Conservation (phyloP, 1,140 invertebrate species). For the Heliconius melpomene region DNA sequence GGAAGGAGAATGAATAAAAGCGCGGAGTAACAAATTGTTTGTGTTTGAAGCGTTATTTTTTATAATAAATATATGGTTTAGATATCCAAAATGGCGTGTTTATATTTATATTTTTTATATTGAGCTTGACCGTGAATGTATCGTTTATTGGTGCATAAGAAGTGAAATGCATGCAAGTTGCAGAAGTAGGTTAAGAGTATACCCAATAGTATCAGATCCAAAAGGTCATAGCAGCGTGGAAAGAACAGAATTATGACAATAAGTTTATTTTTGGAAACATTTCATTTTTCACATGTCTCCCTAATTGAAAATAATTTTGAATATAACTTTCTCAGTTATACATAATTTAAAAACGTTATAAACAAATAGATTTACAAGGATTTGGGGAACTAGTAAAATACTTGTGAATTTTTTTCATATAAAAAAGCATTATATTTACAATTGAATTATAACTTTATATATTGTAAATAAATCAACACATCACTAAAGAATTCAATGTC, state of each 20-base stretch:
- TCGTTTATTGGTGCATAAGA: slow-evolving; percentile 71
- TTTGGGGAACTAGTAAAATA: too few species aligned
- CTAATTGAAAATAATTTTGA: too few species aligned
- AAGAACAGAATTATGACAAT: slow-evolving; percentile 75
- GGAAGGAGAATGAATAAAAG: slow-evolving; percentile 52
- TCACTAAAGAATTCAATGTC: too few species aligned
- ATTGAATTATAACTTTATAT: too few species aligned
- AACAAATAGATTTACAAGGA: too few species aligned
- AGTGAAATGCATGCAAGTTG: slow-evolving; percentile 57
- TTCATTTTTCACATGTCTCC: not conserved
- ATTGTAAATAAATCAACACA: too few species aligned
- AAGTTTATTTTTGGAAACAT: slow-evolving; percentile 55
- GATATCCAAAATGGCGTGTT: slow-evolving; percentile 78
- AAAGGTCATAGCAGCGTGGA: slow-evolving; percentile 79
- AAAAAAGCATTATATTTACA: too few species aligned
- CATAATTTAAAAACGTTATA: too few species aligned
- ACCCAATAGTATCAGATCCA: slow-evolving; percentile 76
- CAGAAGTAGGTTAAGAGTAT: slow-evolving; percentile 57
- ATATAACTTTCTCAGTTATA: too few species aligned
- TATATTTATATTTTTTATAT: slow-evolving; percentile 78
- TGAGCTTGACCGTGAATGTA: slow-evolving; percentile 75
- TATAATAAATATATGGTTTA: slow-evolving; percentile 47
- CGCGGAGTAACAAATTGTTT: slow-evolving; percentile 61
- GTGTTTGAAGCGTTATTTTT: slow-evolving; percentile 60
- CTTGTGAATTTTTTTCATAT: too few species aligned